phyloP scores from a whole-genome alignment of 2,797 vertebrate species.

The Chrosomus eos region DNA sequence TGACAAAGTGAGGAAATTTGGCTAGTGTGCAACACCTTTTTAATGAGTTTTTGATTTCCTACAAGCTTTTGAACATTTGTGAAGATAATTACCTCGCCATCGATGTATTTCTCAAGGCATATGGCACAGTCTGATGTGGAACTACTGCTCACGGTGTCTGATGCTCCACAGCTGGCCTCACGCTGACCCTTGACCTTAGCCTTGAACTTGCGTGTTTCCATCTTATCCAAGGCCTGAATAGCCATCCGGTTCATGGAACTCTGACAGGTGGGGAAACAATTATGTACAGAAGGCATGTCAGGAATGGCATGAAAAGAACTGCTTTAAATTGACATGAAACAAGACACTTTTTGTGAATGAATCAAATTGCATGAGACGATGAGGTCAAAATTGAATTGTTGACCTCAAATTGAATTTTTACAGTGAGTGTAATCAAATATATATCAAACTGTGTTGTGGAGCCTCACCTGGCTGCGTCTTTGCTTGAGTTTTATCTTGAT shows the following conservation, averaged over 20 bases:
- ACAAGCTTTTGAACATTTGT: not conserved
- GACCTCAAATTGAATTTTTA: not conserved
- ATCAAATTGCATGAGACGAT: not conserved
- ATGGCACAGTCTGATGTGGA: slow-evolving; percentile 97
- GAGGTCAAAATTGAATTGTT: not conserved
- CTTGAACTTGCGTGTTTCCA: slow-evolving; percentile 98
- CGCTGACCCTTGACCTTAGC: slow-evolving; percentile 90
- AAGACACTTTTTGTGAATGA: not conserved
- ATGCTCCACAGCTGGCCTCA: slow-evolving; percentile 87
- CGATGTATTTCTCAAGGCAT: slow-evolving; percentile 97
- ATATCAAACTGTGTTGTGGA: not conserved
- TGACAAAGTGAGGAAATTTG: slow-evolving; percentile 1
- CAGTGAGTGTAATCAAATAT: not conserved
- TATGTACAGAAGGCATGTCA: not conserved
- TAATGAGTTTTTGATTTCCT: not conserved
- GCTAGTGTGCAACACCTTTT: not conserved
- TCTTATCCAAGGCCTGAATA: slow-evolving; percentile 96
- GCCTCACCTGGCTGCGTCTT: slow-evolving; percentile 90
- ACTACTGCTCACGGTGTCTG: slow-evolving; percentile 94
- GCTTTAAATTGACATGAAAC: not conserved
- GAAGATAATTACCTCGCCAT: slow-evolving; percentile 89
- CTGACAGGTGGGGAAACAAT: slow-evolving; percentile 67
- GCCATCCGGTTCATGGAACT: slow-evolving; percentile 98
- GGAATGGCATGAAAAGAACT: not conserved
- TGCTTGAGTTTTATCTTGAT: slow-evolving; percentile 99